Evolutionary conservation across 2,113 vertebrate genomes (phyloP).

Genomic region (Protobothrops mucrosquamatus): DNA sequence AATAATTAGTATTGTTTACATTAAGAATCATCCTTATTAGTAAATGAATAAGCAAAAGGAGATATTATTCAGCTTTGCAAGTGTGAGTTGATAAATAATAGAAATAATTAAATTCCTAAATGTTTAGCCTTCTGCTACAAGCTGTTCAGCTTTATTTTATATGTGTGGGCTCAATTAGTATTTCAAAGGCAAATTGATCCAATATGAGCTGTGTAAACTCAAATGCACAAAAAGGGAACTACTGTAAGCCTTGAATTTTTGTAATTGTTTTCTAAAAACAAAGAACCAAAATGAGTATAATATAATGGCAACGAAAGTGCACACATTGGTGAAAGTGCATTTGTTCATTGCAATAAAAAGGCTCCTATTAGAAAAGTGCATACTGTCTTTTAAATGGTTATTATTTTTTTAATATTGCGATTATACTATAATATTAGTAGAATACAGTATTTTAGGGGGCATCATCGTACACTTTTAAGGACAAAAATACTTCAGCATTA

Average conservation of each 20-base stretch:
- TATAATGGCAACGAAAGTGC: not conserved
- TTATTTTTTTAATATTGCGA: not conserved
- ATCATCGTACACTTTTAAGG: not conserved
- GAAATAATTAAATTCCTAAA: not conserved
- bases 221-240: not conserved
- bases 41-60: not conserved
- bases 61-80: not conserved
- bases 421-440: not conserved
- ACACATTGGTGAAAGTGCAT: not conserved
- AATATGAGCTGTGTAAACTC: not conserved
- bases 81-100: not conserved
- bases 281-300: not conserved
- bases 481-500: not conserved
- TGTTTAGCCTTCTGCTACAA: not conserved
- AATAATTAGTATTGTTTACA: not conserved
- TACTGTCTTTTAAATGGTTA: not conserved
- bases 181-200: not conserved
- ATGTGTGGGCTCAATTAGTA: not conserved
- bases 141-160: not conserved
- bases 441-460: not conserved
- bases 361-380: not conserved
- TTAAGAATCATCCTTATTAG: not conserved
- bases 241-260: not conserved
- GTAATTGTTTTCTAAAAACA: not conserved
- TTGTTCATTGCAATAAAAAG: not conserved